Evolutionary conservation across 2,888 invertebrate species (phyloP), one percentile per base, ranked within the genome.

Genomic region (Hydrotaea cyrtoneurina): DNA sequence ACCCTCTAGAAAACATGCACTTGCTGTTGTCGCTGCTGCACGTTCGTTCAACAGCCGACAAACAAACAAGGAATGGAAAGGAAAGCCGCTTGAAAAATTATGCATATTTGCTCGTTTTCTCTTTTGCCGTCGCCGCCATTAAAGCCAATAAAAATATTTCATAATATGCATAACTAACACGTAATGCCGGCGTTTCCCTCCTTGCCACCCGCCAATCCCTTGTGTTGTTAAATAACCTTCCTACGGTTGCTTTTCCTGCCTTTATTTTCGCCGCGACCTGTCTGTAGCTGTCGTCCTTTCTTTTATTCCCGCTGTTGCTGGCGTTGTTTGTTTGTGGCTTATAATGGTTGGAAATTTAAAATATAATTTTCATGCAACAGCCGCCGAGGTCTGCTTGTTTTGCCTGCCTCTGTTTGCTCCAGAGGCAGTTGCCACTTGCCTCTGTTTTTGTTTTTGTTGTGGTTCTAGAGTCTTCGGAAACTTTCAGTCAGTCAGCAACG

Each of bases 71-170:
- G 26, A 59, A 59, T 11, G 23, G 15, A 55, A 21, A 21, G 15
- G 26, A 59, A 59, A 23, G 23, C 26, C 1, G 59, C 59, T 59
- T 59, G 59, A 73, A 59, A 78, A 74, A 74, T 82, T 85, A 82
- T 84, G 78, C 55, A 84, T 57, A 78, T 53, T 69, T 57, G 17
- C 36, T 69, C 43, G 19, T 57, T 59, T 17, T 75, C 64, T 23
- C 59, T 26, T 15, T 43, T 43, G 19, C 66, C 66, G 31, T 19
- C 17, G 23, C 43, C 64, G 36, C 77, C 59, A 79, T 82, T 82
- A 82, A 85, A 69, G 82, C 76, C 82, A 85, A 85, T 85, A 82
- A 79, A 85, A 85, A 82, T 82, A 81, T 82, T 82, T 85, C 82
- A 69, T 79, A 82, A 82, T 79, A 77, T 81, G 71, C 80, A 75